A percentile compares a stretch with the other conserved stretches of the same genome.
Evolutionary conservation across 2,797 vertebrate species (phyloP).

Genomic region (Microchirus variegatus): DNA sequence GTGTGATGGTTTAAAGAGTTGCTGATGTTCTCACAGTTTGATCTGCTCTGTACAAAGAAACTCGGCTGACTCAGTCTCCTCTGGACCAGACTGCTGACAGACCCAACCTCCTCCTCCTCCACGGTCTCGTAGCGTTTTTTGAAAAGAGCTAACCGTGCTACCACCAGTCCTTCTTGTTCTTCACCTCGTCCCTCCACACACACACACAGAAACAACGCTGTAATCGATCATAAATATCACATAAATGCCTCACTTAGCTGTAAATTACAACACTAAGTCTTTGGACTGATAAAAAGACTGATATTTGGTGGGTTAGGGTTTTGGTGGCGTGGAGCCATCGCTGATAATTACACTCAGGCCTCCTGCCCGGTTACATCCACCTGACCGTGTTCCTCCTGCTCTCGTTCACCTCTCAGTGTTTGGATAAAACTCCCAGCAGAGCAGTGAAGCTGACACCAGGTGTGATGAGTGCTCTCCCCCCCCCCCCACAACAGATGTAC

Average conservation of each 20-base stretch:
- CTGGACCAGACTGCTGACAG: slow-evolving; percentile 15
- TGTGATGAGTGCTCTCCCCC: slow-evolving; percentile 27
- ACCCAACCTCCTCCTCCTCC: slow-evolving; percentile 9
- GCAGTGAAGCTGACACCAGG: slow-evolving; percentile 41
- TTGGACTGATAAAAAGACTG: no score
- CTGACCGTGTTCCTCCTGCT: neutral
- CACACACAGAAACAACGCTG: slow-evolving; percentile 5
- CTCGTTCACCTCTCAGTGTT: slow-evolving; percentile 21
- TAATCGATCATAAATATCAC: slow-evolving; percentile 13
- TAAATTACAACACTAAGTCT: no score
- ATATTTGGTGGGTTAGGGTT: no score
- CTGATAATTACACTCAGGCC: neutral
- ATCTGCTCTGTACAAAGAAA: no score
- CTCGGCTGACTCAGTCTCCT: slow-evolving; percentile 41
- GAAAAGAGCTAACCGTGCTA: slow-evolving; percentile 8
- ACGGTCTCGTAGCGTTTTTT: slow-evolving; percentile 18
- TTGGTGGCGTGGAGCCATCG: no score
- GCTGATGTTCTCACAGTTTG: no score
- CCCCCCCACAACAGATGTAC: slow-evolving; percentile 36
- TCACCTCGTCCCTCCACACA: neutral
- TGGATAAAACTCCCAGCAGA: slow-evolving; percentile 34
- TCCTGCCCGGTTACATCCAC: slow-evolving; percentile 24
- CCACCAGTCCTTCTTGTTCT: slow-evolving; percentile 26
- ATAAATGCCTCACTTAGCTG: no score
- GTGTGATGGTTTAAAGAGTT: no score